Percentiles rank a stretch among this genome's conserved stretches.
Evolutionary conservation across 2,113 vertebrate species (phyloP).

Genomic region (Etheostoma cragini): DNA sequence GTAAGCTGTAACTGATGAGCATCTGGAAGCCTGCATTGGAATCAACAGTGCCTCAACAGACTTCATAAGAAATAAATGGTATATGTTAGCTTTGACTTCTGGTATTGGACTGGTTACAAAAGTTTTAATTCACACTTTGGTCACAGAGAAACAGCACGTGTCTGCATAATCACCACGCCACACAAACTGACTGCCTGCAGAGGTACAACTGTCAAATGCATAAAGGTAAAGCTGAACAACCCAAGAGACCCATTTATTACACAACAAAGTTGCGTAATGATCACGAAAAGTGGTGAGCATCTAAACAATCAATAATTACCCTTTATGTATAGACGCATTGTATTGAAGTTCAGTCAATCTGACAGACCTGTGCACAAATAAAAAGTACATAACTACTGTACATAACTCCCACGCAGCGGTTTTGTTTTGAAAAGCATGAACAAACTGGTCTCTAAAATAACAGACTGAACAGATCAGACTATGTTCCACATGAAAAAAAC

Average conservation of each 20-base stretch:
- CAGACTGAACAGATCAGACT: conserved; percentile 36
- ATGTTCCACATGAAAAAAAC: not conserved
- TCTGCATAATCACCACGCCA: not conserved
- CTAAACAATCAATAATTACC: conserved; percentile 40
- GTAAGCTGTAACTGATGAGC: not conserved
- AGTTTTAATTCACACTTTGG: conserved; percentile 17
- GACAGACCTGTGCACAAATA: conserved; percentile 38
- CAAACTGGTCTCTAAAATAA: conserved; percentile 51
- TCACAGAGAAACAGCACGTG: conserved; percentile 30
- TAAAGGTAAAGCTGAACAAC: conserved; percentile 17
- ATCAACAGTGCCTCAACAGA: not conserved
- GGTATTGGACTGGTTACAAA: not conserved
- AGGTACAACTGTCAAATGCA: conserved; percentile 9
- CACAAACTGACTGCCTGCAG: not conserved
- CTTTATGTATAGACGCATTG: conserved; percentile 42
- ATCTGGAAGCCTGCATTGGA: not conserved
- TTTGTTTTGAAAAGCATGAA: conserved; percentile 54
- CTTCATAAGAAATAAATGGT: not conserved
- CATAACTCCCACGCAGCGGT: conserved; percentile 67
- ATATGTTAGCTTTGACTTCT: not conserved
- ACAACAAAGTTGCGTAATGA: conserved; percentile 55
- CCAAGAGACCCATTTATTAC: conserved; percentile 60
- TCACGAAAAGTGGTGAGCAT: conserved; percentile 15
- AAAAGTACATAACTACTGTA: conserved; percentile 12
- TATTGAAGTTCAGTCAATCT: conserved; percentile 42